A percentile compares a stretch with the other conserved stretches of the same genome.
These are phyloP conservation scores for Megamerina dolium DNA, from an alignment of 2,888 invertebrate species.

Conservation along the genomic window DNA sequence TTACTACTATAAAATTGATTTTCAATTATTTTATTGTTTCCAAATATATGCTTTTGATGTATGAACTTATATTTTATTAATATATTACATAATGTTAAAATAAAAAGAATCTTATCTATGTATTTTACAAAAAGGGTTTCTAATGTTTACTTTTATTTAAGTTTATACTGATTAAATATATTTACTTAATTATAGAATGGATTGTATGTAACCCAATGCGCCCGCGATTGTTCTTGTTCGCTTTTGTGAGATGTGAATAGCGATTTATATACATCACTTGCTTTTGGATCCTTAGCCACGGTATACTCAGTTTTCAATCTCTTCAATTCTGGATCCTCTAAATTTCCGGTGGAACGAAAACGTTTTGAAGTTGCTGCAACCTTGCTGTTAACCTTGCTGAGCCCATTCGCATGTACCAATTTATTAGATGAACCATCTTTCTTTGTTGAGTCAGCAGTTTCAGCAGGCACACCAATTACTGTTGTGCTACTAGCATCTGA, in stretches of 20 bases:
- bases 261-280: conserved; percentile 88
- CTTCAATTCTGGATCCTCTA: conserved; percentile 65
- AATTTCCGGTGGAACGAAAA: conserved; percentile 27
- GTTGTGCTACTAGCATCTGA: not conserved
- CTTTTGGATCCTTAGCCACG: conserved; percentile 84
- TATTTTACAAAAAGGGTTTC: too few relatives aligned
- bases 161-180: too few relatives aligned
- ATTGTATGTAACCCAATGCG: conserved; percentile 98
- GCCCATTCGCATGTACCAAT: not conserved
- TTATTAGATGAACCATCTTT: not conserved
- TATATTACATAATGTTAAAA: too few relatives aligned
- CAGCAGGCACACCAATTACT: not conserved
- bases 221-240: conserved; percentile 79
- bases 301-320: conserved; percentile 76
- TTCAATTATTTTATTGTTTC: too few relatives aligned
- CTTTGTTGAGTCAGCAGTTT: conserved; percentile 11
- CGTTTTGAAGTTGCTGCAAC: conserved; percentile 17
- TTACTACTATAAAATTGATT: too few relatives aligned
- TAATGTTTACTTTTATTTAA: too few relatives aligned
- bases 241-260: conserved; percentile 86
- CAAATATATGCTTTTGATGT: too few relatives aligned
- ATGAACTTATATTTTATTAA: too few relatives aligned
- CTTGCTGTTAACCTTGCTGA: conserved; percentile 13
- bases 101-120: too few relatives aligned
- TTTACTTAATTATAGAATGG: conserved; percentile 88